Evolutionary conservation across 2,888 invertebrate species (phyloP).

Genomic region (Scelioninae gen. 1): DNA sequence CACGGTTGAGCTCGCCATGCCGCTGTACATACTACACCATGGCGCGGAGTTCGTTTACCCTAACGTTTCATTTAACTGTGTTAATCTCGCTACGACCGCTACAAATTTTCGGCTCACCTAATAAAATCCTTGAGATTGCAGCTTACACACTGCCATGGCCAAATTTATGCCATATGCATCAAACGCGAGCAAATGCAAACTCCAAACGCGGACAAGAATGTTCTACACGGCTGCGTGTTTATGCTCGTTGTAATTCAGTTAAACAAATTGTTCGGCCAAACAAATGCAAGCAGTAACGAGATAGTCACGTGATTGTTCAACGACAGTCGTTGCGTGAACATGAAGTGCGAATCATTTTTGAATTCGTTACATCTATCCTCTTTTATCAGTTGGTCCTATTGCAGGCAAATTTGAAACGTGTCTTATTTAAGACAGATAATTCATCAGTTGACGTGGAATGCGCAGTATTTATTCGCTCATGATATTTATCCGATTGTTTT

Average conservation of each 20-base stretch:
- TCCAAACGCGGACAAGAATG: constrained; percentile 12
- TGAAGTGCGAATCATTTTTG: constrained; percentile 20
- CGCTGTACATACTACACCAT: constrained; percentile 57
- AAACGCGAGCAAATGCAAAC: constrained; percentile 41
- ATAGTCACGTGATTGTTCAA: constrained; percentile 18
- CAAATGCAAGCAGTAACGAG: constrained; percentile 50
- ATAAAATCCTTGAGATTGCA: constrained; percentile 71
- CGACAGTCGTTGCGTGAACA: neutral
- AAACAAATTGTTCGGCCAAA: constrained; percentile 35
- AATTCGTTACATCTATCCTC: neutral
- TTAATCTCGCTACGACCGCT: constrained; percentile 70
- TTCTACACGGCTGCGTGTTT: neutral
- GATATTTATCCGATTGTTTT: constrained; percentile 31
- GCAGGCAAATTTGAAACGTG: constrained; percentile 6
- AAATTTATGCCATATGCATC: constrained; percentile 57
- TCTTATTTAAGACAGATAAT: constrained; percentile 40
- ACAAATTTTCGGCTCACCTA: constrained; percentile 70
- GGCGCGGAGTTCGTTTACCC: constrained; percentile 72
- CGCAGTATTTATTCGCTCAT: constrained; percentile 22
- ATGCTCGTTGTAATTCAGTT: constrained; percentile 37
- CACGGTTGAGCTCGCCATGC: constrained; percentile 66
- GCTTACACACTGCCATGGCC: constrained; percentile 34
- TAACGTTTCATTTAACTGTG: constrained; percentile 73
- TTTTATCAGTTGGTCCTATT: neutral
- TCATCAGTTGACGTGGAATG: constrained; percentile 13